These are phyloP conservation scores for Eucriotettix oculatus DNA, from an alignment of 2,888 invertebrate species.

Conservation along the genomic window DNA sequence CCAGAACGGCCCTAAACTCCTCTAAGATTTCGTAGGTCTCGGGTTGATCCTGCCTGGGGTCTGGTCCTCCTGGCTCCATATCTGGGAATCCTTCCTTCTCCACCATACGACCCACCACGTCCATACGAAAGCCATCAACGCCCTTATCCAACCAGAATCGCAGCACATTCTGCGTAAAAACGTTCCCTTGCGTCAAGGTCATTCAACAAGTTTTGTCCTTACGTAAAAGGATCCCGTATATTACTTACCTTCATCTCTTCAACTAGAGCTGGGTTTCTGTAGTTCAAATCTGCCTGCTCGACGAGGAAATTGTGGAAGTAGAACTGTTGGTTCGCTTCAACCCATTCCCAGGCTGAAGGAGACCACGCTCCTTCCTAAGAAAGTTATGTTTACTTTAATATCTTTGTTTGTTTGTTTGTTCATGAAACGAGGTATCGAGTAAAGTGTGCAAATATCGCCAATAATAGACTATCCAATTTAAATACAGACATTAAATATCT, in stretches of 20 bases:
- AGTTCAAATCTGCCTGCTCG: constrained; percentile 51
- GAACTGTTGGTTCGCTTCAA: constrained; percentile 39
- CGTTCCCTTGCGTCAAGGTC: neutral
- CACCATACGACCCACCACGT: constrained; percentile 24
- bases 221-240: no score
- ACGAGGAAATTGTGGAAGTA: constrained; percentile 50
- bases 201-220: no score
- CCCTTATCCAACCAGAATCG: constrained; percentile 40
- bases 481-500: no score
- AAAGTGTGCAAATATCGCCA: no score
- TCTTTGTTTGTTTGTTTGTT: neutral
- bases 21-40: constrained; percentile 39
- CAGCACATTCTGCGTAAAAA: constrained; percentile 25
- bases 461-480: no score
- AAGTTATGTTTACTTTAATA: neutral
- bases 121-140: constrained; percentile 42
- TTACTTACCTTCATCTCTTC: constrained; percentile 29
- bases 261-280: constrained; percentile 36
- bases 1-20: constrained; percentile 36
- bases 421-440: neutral
- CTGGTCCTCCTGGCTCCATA: constrained; percentile 18
- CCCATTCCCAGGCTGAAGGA: constrained; percentile 48
- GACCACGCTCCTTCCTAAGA: constrained; percentile 20
- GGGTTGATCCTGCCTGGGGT: constrained; percentile 21
- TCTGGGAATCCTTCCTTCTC: constrained; percentile 19